phyloP scores from a whole-genome alignment of 2,113 vertebrate species.

The Sorex fumeus region DNA sequence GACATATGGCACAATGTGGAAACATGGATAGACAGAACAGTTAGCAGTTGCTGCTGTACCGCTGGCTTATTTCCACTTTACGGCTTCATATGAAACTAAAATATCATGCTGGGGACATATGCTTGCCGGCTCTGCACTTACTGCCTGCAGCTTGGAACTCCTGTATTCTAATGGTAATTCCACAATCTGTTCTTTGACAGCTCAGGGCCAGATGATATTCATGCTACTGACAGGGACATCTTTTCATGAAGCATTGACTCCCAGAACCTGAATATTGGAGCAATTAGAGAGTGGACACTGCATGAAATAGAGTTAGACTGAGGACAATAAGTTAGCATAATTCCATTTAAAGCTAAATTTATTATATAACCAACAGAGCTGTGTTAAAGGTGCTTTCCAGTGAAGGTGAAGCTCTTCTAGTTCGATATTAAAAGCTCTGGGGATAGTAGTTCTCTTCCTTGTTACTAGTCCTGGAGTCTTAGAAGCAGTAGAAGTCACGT shows the following conservation, averaged over 20 bases:
- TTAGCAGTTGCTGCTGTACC: conserved; percentile 88
- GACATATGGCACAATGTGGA: conserved; percentile 87
- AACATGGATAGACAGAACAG: conserved; percentile 87
- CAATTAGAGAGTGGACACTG: conserved; percentile 93
- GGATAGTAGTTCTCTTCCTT: conserved; percentile 30
- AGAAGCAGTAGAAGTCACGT: not conserved
- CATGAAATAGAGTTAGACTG: conserved; percentile 94
- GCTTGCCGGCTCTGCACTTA: conserved; percentile 91
- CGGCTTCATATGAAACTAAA: conserved; percentile 91
- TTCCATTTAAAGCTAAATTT: conserved; percentile 92
- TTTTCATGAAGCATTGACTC: conserved; percentile 95
- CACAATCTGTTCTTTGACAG: conserved; percentile 94
- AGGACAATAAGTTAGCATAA: conserved; percentile 90
- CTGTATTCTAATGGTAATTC: conserved; percentile 94
- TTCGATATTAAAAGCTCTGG: conserved; percentile 60
- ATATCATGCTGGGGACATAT: conserved; percentile 91
- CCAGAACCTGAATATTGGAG: conserved; percentile 93
- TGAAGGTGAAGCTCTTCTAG: conserved; percentile 73
- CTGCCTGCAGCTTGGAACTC: conserved; percentile 89
- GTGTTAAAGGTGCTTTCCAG: conserved; percentile 80
- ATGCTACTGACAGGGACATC: conserved; percentile 94
- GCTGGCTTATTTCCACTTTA: conserved; percentile 92
- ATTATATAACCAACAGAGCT: conserved; percentile 87
- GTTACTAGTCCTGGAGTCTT: not conserved
- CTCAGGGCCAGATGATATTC: conserved; percentile 90